A percentile compares a stretch with the other conserved stretches of the same genome.
Conservation (phyloP, 2,888 invertebrate species). For the Heliconius ismenius region DNA sequence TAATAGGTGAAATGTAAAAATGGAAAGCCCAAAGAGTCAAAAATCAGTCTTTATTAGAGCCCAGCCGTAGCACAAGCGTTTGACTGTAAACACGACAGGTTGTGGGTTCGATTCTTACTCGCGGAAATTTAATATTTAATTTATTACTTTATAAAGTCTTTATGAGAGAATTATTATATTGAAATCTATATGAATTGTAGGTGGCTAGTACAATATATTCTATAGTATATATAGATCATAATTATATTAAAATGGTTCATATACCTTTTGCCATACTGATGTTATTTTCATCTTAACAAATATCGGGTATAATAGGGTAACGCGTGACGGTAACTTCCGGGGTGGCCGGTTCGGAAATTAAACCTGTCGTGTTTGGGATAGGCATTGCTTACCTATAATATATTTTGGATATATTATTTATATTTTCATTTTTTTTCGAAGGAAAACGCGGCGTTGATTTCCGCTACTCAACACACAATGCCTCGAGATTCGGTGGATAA, state of each 20-base stretch:
- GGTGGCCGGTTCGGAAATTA: constrained; percentile 61
- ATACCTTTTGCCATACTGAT: neutral
- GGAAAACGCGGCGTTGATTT: too few species aligned
- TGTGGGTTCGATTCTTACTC: too few species aligned
- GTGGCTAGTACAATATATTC: neutral
- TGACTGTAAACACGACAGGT: too few species aligned
- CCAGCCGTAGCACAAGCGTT: too few species aligned
- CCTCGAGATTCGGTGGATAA: too few species aligned
- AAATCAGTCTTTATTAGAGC: too few species aligned
- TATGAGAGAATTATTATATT: neutral
- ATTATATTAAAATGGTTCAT: neutral
- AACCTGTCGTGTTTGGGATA: constrained; percentile 55
- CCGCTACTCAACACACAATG: too few species aligned
- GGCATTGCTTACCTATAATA: neutral
- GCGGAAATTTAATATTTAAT: too few species aligned
- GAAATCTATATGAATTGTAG: neutral
- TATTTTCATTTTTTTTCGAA: too few species aligned
- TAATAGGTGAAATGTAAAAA: neutral
- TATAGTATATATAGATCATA: neutral
- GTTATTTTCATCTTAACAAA: constrained; percentile 19
- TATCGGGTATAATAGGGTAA: constrained; percentile 39
- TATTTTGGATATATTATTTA: too few species aligned
- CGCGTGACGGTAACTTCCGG: constrained; percentile 57
- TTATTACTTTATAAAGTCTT: too few species aligned
- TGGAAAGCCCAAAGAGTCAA: neutral